These are phyloP conservation scores for Exephanes ischioxanthus DNA, from an alignment of 2,888 invertebrate species.

Conservation along the genomic window DNA sequence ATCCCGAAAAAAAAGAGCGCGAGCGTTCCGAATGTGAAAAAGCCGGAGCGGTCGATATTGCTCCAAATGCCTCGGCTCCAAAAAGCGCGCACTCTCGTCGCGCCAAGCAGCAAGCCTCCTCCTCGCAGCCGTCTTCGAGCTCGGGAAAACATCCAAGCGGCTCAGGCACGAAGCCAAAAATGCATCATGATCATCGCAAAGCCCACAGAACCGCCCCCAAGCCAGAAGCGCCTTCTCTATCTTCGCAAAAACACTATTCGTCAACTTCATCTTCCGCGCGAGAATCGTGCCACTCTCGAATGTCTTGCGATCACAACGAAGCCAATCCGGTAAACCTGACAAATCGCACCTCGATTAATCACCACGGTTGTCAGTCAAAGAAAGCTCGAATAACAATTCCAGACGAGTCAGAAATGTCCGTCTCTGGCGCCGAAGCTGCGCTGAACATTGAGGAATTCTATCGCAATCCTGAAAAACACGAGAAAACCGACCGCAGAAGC, in stretches of 20 bases:
- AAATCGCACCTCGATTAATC: conserved; percentile 51
- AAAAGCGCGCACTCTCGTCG: conserved; percentile 80
- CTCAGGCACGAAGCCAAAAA: conserved; percentile 75
- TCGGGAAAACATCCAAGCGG: conserved; percentile 81
- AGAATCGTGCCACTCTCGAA: conserved; percentile 75
- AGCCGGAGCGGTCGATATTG: conserved; percentile 71
- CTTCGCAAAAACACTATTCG: conserved; percentile 79
- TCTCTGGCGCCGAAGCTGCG: not conserved
- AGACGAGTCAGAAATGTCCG: not conserved
- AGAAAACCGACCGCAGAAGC: conserved; percentile 69
- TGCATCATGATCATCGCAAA: conserved; percentile 79
- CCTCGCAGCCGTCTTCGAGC: conserved; percentile 72
- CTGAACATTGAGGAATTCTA: not conserved
- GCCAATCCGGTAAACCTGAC: conserved; percentile 53
- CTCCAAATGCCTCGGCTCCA: conserved; percentile 33
- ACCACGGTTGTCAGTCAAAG: conserved; percentile 68
- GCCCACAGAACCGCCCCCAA: conserved; percentile 72
- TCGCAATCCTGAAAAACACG: conserved; percentile 59
- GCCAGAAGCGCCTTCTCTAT: conserved; percentile 67
- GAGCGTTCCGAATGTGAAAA: conserved; percentile 88
- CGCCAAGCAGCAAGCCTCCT: conserved; percentile 76
- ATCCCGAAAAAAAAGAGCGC: conserved; percentile 88
- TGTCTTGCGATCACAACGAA: conserved; percentile 75
- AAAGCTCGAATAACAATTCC: conserved; percentile 13
- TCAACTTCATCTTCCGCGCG: conserved; percentile 51